phyloP scores from a whole-genome alignment of 2,888 invertebrate genomes.

The Rosalia funebris region DNA sequence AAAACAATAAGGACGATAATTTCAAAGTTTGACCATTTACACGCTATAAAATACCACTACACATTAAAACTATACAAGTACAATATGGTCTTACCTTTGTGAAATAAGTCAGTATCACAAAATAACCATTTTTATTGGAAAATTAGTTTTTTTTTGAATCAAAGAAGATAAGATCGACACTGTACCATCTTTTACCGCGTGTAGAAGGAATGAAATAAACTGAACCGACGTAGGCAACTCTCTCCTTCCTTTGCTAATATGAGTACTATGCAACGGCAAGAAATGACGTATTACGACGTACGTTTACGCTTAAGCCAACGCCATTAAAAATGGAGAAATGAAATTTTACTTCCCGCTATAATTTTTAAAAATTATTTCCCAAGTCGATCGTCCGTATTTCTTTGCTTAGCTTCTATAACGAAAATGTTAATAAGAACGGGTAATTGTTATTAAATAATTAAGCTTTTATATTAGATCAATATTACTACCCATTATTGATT shows the following conservation, averaged over 20 bases:
- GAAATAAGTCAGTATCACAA: slow-evolving; percentile 26
- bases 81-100: slow-evolving; percentile 14
- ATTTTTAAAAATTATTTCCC: slow-evolving; percentile 7
- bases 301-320: neutral
- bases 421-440: neutral
- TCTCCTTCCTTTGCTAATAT: neutral
- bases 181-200: slow-evolving; percentile 29
- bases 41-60: neutral
- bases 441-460: neutral
- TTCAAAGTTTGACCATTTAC: neutral
- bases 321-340: slow-evolving; percentile 21
- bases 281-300: neutral
- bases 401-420: neutral
- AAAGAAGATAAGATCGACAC: slow-evolving; percentile 14
- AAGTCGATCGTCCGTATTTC: neutral
- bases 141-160: slow-evolving; percentile 3
- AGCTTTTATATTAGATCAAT: neutral
- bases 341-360: slow-evolving; percentile 14
- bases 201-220: slow-evolving; percentile 3
- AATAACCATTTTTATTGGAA: slow-evolving; percentile 26
- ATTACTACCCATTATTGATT: slow-evolving; percentile 4
- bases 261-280: neutral
- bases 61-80: neutral
- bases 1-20: slow-evolving; percentile 16
- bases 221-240: neutral